Evolutionary conservation across 2,797 vertebrate genomes (phyloP).

Genomic region (Brotogeris chrysoptera): DNA sequence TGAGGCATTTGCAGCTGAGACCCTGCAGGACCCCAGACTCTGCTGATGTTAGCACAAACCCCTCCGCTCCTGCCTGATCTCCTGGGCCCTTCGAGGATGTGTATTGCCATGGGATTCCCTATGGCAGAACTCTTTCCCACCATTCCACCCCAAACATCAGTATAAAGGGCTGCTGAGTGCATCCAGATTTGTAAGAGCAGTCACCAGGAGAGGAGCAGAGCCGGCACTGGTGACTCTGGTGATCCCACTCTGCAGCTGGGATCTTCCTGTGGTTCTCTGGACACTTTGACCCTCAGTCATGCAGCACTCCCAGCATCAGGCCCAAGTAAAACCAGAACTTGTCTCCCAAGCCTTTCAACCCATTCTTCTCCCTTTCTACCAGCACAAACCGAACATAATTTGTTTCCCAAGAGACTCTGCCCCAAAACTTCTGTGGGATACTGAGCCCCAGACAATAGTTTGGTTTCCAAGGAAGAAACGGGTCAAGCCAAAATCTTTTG

Average conservation of each 20-base stretch:
- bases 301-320: not conserved
- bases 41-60: not conserved
- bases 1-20: not conserved
- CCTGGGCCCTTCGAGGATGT: fast-evolving
- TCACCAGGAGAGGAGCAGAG: not conserved
- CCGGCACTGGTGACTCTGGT: too few relatives aligned
- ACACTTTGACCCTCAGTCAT: not conserved
- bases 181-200: not conserved
- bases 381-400: not conserved
- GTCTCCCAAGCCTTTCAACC: not conserved
- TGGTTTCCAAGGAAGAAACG: not conserved
- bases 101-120: not conserved
- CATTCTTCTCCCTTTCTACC: not conserved
- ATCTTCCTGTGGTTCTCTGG: not conserved
- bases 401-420: not conserved
- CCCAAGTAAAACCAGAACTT: not conserved
- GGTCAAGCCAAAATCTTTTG: conserved; percentile 7
- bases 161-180: not conserved
- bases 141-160: not conserved
- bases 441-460: not conserved
- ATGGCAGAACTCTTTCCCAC: not conserved
- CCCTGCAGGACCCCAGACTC: not conserved
- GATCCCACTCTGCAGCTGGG: not conserved
- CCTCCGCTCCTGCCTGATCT: not conserved
- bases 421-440: not conserved